Evolutionary conservation across 2,888 invertebrate species (phyloP), one percentile per base, ranked within the genome.

Genomic region (Parascotia fuliginaria): DNA sequence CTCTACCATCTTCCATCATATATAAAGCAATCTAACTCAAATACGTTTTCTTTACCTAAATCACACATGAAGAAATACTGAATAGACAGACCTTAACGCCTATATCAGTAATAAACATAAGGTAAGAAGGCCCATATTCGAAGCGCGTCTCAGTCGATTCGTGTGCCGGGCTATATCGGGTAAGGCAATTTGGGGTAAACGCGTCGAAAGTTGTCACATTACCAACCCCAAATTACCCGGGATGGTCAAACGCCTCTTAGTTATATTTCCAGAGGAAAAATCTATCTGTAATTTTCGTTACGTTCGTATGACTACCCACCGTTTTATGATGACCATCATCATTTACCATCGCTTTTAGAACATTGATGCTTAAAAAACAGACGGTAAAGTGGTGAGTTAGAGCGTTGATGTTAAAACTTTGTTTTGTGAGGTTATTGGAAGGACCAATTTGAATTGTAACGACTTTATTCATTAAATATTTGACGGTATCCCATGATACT

Each of bases 131-230:
- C 31, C 11, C 14, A 7, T 2, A 27, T 9, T 6, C 4, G 7
- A n/a, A 1, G 22, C 11, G 41, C 43, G 28, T 42, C 12, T 15
- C 16, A 15, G 15, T 16, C 31, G 7, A 60, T 49, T 55, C 41
- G 45, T 60, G 65, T 49, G 43, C 66, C 67, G 52, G 15, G 58
- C 38, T 56, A 63, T 39, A 66, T 43, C 24, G 53, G 38, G 22
- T 46, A 49, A 70, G n/a, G 70, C 65, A 73, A 78, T 77, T 78
- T 77, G 59, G 63, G 66, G 69, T 65, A 65, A 73, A 66, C 55
- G 66, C 65, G 59, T 52, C 54, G 60, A 73, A 78, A 78, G 70
- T 78, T 76, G 72, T 64, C 71, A 70, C 73, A 76, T 78, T 77
- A 73, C 61, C 55, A 63, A 37, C 53, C 62, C 63, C 65, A 76